Evolutionary conservation across 1,140 invertebrate species (phyloP).

Genomic region (Semibalanus balanoides): DNA sequence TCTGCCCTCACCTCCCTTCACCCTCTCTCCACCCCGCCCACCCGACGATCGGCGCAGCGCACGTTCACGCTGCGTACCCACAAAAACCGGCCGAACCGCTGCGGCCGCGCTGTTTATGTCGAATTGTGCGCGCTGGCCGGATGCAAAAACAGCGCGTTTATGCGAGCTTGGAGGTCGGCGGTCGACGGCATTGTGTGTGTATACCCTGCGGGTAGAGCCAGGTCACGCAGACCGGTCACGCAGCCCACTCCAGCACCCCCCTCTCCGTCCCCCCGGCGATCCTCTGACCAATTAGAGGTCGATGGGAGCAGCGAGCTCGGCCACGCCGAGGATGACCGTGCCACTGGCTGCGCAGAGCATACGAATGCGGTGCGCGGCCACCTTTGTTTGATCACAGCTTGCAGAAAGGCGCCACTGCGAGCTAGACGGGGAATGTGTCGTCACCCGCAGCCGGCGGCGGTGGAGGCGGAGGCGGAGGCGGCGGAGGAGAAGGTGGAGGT

Average conservation of each 20-base stretch:
- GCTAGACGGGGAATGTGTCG: too few species aligned
- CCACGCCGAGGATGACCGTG: neutral
- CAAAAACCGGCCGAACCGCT: neutral
- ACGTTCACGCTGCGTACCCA: too few species aligned
- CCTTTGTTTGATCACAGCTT: slow-evolving; percentile 2
- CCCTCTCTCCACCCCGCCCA: too few species aligned
- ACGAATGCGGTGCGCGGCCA: neutral
- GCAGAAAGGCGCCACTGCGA: neutral
- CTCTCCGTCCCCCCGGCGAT: too few species aligned
- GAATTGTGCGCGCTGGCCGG: neutral
- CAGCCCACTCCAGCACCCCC: too few species aligned
- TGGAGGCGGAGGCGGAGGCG: neutral
- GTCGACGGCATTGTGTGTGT: neutral
- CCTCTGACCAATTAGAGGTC: neutral
- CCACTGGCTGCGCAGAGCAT: neutral
- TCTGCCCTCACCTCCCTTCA: too few species aligned
- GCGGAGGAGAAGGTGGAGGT: too few species aligned
- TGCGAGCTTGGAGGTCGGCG: neutral
- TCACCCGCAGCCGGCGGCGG: too few species aligned
- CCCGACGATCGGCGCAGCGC: too few species aligned
- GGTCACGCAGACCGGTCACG: too few species aligned
- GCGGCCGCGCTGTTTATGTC: neutral
- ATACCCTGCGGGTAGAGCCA: too few species aligned
- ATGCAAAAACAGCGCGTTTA: neutral
- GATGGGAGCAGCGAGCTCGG: too few species aligned